Percentiles rank a stretch among this genome's conserved stretches.
Evolutionary conservation across 1,140 invertebrate genomes (phyloP).

Genomic region (Hylaeus volcanicus): DNA sequence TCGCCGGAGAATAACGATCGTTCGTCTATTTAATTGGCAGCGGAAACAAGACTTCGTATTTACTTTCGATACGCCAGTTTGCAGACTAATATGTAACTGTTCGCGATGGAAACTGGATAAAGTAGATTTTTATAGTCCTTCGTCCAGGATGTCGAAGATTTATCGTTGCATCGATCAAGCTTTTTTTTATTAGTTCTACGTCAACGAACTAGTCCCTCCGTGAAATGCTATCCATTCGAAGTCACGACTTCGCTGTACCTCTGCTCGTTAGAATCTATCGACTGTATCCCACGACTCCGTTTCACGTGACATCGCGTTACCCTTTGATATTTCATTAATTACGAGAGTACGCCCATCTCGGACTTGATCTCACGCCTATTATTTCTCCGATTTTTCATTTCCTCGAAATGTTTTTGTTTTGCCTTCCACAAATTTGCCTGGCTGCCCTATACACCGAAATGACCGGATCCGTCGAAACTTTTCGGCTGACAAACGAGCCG

Average conservation of each 20-base stretch:
- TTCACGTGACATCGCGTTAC: neutral
- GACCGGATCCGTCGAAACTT: constrained; percentile 7
- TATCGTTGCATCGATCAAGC: neutral
- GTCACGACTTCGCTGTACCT: neutral
- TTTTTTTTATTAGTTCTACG: neutral
- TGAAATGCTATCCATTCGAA: neutral
- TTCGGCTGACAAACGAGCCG: neutral
- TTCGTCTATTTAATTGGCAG: no score
- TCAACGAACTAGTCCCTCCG: neutral
- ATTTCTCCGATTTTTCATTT: no score
- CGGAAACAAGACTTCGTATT: no score
- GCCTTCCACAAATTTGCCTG: no score
- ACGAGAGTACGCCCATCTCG: no score
- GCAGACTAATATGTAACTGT: no score
- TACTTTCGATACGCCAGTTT: no score
- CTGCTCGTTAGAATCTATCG: neutral
- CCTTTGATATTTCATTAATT: neutral
- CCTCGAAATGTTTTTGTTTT: no score
- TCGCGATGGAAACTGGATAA: neutral
- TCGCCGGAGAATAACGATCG: no score
- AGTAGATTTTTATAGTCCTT: neutral
- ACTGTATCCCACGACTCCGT: neutral
- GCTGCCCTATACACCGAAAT: neutral
- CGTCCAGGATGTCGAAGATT: no score
- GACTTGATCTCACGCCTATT: no score